Base-by-base conservation (phyloP, 2,888 invertebrate species). In the Ypsolopha scabrella region DNA sequence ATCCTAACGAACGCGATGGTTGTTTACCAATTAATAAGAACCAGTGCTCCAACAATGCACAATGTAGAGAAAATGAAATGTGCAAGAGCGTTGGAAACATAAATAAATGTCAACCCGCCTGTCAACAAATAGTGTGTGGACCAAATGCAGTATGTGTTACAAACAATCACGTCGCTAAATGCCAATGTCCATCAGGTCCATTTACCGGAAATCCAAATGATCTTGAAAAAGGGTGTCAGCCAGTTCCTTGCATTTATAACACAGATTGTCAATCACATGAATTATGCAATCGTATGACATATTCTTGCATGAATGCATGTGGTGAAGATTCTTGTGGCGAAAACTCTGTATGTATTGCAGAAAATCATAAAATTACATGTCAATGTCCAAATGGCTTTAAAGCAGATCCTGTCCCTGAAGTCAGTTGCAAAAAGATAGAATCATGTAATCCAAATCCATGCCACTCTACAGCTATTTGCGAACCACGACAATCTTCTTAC, bases 1-100 rank as follows among this genome's bases (percentile, higher is more conserved):
- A 97, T 83, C 94, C 96, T 13, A 95, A 95, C 64, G 94, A 96
- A 67, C 90, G 97, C 33, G 92, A 92, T 58, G 97, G 97, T n/a
- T 97, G 97, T 65, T 88, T 90, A 60, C 89, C 89, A 10, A 74
- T 92, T 1, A 87, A 90, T 11, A 92, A 90, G 70, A 92, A 95
- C 63, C 90, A 92, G 70, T 97, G 97, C 64, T 85, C 87, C 10
- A 90, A 91, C 43, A 94, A 95, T 72, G 92, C 90, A 37, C 93
- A 96, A 70, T 97, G 96, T 64, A 81, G 92, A 36, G 96, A 96
- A 80, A 92, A 91, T 57, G 93, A 95, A 67, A 89, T 91, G 11
- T 97, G 96, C 70, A 89, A 89, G 64, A 87, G 87, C 60, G 80
- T 89, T 46, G 87, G 85, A 4, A 90, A 90, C 46, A 68, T 87